Conservation (phyloP, 2,797 vertebrate genomes). For the Clarias laeviceps region DNA sequence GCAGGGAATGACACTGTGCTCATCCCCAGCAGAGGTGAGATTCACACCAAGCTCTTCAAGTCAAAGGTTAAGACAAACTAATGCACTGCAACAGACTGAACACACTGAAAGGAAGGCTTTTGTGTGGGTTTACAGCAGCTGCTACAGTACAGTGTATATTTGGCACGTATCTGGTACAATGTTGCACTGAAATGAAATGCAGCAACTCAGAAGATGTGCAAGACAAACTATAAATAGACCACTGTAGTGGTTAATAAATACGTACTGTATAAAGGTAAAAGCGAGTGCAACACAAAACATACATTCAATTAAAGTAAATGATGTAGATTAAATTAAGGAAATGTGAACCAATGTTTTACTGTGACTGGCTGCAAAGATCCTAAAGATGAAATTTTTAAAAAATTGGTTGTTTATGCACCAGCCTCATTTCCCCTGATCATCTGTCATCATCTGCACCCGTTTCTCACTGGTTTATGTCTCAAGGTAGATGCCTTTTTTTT, state of each 20-base stretch:
- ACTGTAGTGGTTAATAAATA: background rate
- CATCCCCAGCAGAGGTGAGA: constrained; percentile 92
- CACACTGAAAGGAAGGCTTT: background rate
- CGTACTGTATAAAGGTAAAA: background rate
- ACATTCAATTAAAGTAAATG: too few relatives aligned
- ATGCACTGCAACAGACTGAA: background rate
- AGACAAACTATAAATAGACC: background rate
- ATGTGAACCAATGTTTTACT: too few relatives aligned
- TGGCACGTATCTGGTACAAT: background rate
- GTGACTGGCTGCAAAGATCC: too few relatives aligned
- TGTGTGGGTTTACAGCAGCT: background rate
- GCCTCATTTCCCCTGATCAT: too few relatives aligned
- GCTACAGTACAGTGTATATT: background rate
- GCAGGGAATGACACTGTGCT: constrained; percentile 96
- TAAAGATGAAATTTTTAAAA: too few relatives aligned
- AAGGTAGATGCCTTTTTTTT: too few relatives aligned
- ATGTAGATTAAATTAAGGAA: too few relatives aligned
- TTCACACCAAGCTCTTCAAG: background rate
- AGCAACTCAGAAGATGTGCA: background rate
- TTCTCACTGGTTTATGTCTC: too few relatives aligned
- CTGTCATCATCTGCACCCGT: too few relatives aligned
- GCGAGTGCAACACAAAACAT: background rate
- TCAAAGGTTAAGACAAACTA: background rate
- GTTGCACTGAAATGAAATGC: background rate
- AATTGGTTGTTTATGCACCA: too few relatives aligned